phyloP scores from a whole-genome alignment of 2,888 invertebrate species.

The Coleophora flavipennella region DNA sequence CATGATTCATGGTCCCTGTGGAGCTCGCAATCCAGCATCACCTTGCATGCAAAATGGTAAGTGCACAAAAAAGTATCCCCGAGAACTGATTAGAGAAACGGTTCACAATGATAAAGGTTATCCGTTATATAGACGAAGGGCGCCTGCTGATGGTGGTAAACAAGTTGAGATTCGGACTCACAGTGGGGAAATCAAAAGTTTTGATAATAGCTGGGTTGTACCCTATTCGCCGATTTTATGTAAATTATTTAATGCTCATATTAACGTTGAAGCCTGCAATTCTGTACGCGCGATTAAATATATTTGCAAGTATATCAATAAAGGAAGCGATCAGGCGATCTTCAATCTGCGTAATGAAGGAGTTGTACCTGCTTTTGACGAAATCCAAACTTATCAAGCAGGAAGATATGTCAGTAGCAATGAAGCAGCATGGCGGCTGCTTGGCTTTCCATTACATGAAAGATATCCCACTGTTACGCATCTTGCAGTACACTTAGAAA shows the following conservation, averaged over 20 bases:
- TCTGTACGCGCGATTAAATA: constrained; percentile 15
- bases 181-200: too few relatives aligned
- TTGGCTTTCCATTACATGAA: constrained; percentile 18
- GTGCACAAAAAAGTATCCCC: background rate
- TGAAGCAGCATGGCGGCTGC: constrained; percentile 26
- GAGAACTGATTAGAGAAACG: background rate
- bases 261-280: constrained; percentile 11
- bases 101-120: constrained; percentile 6
- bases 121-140: constrained; percentile 1
- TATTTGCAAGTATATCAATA: constrained; percentile 14
- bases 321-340: constrained; percentile 15
- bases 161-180: background rate
- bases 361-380: constrained; percentile 14
- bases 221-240: constrained; percentile 12
- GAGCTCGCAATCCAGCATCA: constrained; percentile 1
- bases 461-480: constrained; percentile 20
- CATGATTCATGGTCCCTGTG: constrained; percentile 4
- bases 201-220: constrained; percentile 22
- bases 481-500: constrained; percentile 20
- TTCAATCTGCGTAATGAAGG: constrained; percentile 5
- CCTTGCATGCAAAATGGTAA: constrained; percentile 8
- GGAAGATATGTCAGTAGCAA: constrained; percentile 26
- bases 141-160: background rate
- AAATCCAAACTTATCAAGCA: background rate
- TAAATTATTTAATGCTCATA: constrained; percentile 9